Percentiles rank a stretch among this genome's conserved stretches.
These are phyloP conservation scores for Cordilura impudica DNA, from an alignment of 2,888 invertebrate genomes.

Conservation along the genomic window DNA sequence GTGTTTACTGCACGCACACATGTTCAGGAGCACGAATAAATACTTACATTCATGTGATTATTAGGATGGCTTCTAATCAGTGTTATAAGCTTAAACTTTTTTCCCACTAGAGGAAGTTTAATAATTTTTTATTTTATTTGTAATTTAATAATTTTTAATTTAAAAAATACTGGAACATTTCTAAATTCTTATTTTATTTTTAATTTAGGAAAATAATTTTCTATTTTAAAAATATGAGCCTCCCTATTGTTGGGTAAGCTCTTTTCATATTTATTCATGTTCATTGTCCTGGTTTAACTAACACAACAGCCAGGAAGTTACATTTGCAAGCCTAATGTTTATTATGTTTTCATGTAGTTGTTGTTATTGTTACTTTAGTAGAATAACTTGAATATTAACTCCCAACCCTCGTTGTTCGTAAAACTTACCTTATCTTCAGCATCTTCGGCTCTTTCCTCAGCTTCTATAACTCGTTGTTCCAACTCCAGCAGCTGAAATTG, in stretches of 20 bases:
- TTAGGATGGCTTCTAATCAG: background rate
- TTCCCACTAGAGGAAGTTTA: no score
- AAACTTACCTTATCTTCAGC: constrained; percentile 94
- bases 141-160: no score
- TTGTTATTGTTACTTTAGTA: constrained; percentile 1
- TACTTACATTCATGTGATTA: no score
- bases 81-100: no score
- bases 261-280: background rate
- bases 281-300: background rate
- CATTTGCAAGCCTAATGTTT: background rate
- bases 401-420: background rate
- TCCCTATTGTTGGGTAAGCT: background rate
- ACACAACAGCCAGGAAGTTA: constrained; percentile 1
- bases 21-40: background rate
- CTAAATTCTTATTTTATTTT: no score
- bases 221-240: background rate
- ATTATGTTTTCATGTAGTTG: background rate
- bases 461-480: constrained; percentile 94
- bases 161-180: no score
- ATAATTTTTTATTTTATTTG: no score
- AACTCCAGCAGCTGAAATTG: constrained; percentile 91
- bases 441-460: constrained; percentile 94
- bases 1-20: constrained; percentile 26
- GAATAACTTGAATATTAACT: background rate
- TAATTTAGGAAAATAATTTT: no score